Conservation (phyloP, 2,113 vertebrate genomes). For the Catharus fuscescens region DNA sequence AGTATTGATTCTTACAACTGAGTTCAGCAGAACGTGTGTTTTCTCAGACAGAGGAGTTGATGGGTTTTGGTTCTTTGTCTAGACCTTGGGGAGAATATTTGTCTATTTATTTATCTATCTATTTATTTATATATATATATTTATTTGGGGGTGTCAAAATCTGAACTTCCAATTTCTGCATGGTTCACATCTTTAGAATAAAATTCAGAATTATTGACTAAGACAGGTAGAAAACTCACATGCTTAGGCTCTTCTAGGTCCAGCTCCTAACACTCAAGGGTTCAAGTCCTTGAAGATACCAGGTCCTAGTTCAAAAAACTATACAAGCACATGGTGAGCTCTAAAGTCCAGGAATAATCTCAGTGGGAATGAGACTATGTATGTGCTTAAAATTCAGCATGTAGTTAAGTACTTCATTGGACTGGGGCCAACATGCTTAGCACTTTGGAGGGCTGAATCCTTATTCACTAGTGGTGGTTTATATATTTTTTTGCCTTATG, state of each 20-base stretch:
- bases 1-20: neutral
- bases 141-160: neutral
- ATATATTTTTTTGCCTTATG: constrained; percentile 21
- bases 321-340: neutral
- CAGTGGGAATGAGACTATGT: constrained; percentile 47
- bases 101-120: neutral
- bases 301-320: neutral
- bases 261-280: neutral
- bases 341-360: constrained; percentile 17
- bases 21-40: neutral
- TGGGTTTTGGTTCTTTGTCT: neutral
- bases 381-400: constrained; percentile 55
- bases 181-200: neutral
- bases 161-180: neutral
- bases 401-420: constrained; percentile 34
- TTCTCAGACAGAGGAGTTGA: neutral
- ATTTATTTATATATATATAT: neutral
- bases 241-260: neutral
- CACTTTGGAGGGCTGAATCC: constrained; percentile 19
- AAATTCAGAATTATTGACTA: neutral
- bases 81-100: neutral
- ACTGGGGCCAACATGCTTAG: constrained; percentile 7
- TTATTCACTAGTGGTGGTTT: constrained; percentile 17
- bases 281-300: neutral
- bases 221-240: neutral